These are phyloP conservation scores for Palythoa heliodiscus DNA, from an alignment of 92 coral and sea anemone genomes.

Conservation along the genomic window DNA sequence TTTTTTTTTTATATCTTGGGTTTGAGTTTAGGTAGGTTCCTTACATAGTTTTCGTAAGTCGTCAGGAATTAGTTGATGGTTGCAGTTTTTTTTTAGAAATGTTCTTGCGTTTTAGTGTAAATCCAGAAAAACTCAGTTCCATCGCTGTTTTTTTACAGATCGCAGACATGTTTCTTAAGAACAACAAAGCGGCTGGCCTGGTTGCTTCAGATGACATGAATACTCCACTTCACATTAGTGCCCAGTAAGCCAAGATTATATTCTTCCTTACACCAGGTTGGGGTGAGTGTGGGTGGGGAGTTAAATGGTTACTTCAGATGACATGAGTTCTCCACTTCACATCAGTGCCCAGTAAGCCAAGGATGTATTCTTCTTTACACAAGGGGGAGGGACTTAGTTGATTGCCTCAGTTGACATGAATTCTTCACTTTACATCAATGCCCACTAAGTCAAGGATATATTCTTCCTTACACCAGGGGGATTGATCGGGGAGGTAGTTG, in stretches of 20 bases:
- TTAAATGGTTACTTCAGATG: slow-evolving; percentile 13
- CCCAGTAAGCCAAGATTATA: background rate
- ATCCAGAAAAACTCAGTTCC: background rate
- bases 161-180: slow-evolving; percentile 25
- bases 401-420: slow-evolving; percentile 37
- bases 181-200: slow-evolving; percentile 37
- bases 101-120: no score
- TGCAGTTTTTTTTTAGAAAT: no score
- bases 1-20: no score
- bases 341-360: slow-evolving; percentile 19
- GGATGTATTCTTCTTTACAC: background rate
- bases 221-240: slow-evolving; percentile 36
- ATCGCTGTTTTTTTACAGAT: background rate
- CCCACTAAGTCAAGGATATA: background rate
- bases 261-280: background rate
- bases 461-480: background rate
- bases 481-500: background rate
- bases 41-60: no score
- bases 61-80: no score
- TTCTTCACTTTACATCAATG: slow-evolving; percentile 28
- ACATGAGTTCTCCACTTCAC: slow-evolving; percentile 37
- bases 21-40: no score
- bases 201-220: slow-evolving; percentile 41
- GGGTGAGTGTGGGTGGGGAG: background rate
- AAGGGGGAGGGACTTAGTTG: background rate